phyloP scores from a whole-genome alignment of 2,888 invertebrate genomes.

The Synergus laeviventris region DNA sequence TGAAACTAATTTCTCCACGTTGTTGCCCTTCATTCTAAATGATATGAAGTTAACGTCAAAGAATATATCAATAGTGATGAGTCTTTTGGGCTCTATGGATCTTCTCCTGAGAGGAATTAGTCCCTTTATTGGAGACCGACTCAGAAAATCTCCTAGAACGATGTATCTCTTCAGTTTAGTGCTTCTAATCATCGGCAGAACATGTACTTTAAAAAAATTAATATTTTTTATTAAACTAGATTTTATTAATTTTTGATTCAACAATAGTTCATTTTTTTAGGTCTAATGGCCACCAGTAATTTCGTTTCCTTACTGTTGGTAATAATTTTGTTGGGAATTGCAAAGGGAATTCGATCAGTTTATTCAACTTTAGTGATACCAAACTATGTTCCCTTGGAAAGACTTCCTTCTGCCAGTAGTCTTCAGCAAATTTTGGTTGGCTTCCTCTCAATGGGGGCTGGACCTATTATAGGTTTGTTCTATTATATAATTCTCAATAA shows the following conservation, averaged over 20 bases:
- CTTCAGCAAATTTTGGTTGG: conserved; percentile 85
- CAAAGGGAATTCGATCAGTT: conserved; percentile 84
- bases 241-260: conserved; percentile 29
- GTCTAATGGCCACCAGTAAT: conserved; percentile 69
- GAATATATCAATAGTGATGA: conserved; percentile 81
- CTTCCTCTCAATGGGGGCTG: conserved; percentile 78
- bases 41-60: conserved; percentile 80
- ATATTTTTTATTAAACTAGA: not conserved
- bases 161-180: conserved; percentile 82
- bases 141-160: conserved; percentile 79
- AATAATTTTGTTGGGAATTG: conserved; percentile 80
- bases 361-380: conserved; percentile 84
- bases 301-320: conserved; percentile 76
- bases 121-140: conserved; percentile 82
- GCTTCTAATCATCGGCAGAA: conserved; percentile 80
- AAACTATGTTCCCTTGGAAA: conserved; percentile 82
- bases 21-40: conserved; percentile 82
- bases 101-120: conserved; percentile 81
- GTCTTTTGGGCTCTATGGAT: conserved; percentile 78
- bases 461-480: conserved; percentile 81
- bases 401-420: conserved; percentile 82
- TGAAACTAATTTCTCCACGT: conserved; percentile 83
- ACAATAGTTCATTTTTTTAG: conserved; percentile 65
- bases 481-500: conserved; percentile 1
- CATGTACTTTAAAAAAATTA: conserved; percentile 76